Conservation (phyloP, 2,888 invertebrate species). For the Adelognathus sp. region DNA sequence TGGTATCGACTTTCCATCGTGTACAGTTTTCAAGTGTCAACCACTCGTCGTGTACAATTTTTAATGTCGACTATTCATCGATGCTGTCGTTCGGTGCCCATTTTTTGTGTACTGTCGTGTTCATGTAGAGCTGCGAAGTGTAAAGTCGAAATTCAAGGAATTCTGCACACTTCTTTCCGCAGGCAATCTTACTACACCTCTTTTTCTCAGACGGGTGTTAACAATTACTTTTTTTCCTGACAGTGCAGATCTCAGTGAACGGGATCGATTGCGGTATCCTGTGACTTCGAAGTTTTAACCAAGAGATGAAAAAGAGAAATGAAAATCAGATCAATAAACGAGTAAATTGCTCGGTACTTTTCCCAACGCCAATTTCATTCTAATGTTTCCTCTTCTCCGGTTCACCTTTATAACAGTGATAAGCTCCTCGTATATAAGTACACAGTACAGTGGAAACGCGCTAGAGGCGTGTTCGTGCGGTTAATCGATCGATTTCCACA, state of each 20-base stretch:
- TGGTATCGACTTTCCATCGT: too few relatives aligned
- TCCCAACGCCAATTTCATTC: conserved; percentile 18
- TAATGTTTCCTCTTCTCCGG: conserved; percentile 3
- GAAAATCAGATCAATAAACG: background rate
- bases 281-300: background rate
- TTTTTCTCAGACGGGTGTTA: too few relatives aligned
- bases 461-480: conserved; percentile 40
- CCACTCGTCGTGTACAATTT: too few relatives aligned
- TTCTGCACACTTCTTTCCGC: too few relatives aligned
- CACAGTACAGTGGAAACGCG: background rate
- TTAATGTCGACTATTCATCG: too few relatives aligned
- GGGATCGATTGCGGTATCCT: conserved; percentile 19
- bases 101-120: too few relatives aligned
- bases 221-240: too few relatives aligned
- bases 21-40: too few relatives aligned
- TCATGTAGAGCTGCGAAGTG: too few relatives aligned
- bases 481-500: conserved; percentile 60
- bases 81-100: too few relatives aligned
- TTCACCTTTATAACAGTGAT: background rate
- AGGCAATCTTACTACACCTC: too few relatives aligned
- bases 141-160: too few relatives aligned
- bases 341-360: background rate
- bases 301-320: background rate
- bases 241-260: background rate
- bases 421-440: conserved; percentile 6